Evolutionary conservation across 2,888 invertebrate species (phyloP).

Genomic region (Cartodere bifasciata): DNA sequence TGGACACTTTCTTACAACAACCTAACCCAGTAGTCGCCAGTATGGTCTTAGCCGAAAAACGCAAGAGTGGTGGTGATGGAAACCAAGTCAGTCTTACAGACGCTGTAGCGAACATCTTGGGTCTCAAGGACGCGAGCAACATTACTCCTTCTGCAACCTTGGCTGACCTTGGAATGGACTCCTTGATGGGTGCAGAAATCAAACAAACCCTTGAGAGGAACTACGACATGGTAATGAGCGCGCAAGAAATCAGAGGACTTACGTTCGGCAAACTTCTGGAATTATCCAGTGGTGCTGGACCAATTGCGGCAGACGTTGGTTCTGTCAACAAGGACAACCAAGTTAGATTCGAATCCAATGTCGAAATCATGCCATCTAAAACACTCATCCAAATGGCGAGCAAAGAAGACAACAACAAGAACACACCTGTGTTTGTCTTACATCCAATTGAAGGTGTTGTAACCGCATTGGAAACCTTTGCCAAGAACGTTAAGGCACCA

Average conservation of each 20-base stretch:
- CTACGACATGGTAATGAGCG: slow-evolving; percentile 80
- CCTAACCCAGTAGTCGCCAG: slow-evolving; percentile 70
- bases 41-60: slow-evolving; percentile 81
- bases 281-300: slow-evolving; percentile 31
- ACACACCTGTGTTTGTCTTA: slow-evolving; percentile 51
- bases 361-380: slow-evolving; percentile 64
- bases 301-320: slow-evolving; percentile 17
- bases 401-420: slow-evolving; percentile 33
- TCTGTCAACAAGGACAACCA: slow-evolving; percentile 34
- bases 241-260: slow-evolving; percentile 79
- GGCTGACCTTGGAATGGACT: slow-evolving; percentile 95
- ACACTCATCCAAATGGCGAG: slow-evolving; percentile 55
- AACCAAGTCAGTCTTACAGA: slow-evolving; percentile 55
- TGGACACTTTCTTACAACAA: slow-evolving; percentile 85
- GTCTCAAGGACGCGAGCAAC: slow-evolving; percentile 74
- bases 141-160: slow-evolving; percentile 65
- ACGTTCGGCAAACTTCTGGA: slow-evolving; percentile 65
- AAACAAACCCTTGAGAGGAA: slow-evolving; percentile 90
- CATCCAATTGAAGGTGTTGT: slow-evolving; percentile 88
- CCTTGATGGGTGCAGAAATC: slow-evolving; percentile 97
- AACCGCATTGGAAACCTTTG: slow-evolving; percentile 55
- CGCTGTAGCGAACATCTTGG: slow-evolving; percentile 79
- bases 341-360: slow-evolving; percentile 37
- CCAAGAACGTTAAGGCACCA: slow-evolving; percentile 56
- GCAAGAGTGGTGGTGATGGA: slow-evolving; percentile 43